Base-by-base conservation (phyloP, 2,113 vertebrate species). In the Ceyx margarethae region DNA sequence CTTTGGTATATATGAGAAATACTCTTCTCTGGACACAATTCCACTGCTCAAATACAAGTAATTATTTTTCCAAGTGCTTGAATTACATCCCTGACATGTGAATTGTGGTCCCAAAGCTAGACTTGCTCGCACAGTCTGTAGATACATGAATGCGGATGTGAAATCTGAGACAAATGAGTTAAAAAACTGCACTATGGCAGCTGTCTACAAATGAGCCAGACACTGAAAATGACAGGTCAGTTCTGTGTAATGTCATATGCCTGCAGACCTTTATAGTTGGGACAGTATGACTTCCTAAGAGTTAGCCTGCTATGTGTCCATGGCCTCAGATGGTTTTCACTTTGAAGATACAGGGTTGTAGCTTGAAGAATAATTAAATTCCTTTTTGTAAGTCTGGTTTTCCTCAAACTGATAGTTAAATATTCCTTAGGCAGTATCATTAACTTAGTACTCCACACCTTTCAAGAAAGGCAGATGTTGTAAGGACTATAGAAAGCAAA, bases 331-430 rank as follows among this genome's bases (percentile, higher is more conserved):
- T 29, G 43, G 53, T 66, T 91, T 93, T 79, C 37, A 48, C 75
- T 94, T 93, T 96, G 87, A 95, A 95, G 77, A 91, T 67, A 93
- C 0, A 66, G 0, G 7, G 71, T 48, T 75, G 48, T 25, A 81
- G 71, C 62, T 80, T n/a, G 81, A 81, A 92, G 35, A 91, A 82
- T 73, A 95, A 89, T 91, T 87, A 93, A 91, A 85, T 85, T 91
- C 78, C 57, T 90, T 93, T 81, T 74, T 35, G 6, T n/a, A 89
- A 71, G 72, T 43, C 92, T 94, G 89, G 0, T 89, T 91, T 84
- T 85, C 25, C 64, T 93, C 87, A 74, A 75, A 29, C 31, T 40
- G 65, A 40, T 23, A 37, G 3, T 56, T 86, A 68, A 90, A 78
- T 76, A 51, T 79, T 92, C 46, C 37, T 85, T 73, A 48, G 64